Conservation (phyloP, 2,888 invertebrate genomes). For the Pristionchus arcanus region DNA sequence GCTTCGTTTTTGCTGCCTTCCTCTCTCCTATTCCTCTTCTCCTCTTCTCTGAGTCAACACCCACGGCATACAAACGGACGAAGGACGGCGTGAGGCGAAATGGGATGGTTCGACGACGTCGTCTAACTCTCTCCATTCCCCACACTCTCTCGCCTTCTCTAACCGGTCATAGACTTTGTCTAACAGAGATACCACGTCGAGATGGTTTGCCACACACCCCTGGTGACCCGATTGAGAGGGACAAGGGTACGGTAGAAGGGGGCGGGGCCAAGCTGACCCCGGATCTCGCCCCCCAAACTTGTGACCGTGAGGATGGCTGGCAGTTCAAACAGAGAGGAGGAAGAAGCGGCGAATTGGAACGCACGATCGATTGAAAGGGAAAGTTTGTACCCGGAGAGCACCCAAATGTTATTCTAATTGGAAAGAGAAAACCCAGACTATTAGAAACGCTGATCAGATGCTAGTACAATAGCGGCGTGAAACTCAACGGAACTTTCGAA, state of each 20-base stretch:
- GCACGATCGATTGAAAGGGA: not conserved
- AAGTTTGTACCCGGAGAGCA: not conserved
- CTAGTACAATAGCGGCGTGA: not conserved
- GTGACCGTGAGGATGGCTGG: conserved; percentile 22
- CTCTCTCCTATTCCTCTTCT: conserved; percentile 39
- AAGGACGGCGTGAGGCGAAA: not conserved
- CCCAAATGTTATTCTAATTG: not conserved
- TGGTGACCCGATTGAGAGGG: conserved; percentile 14
- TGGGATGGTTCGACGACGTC: not conserved
- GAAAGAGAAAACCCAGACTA: not conserved
- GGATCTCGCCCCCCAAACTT: not conserved
- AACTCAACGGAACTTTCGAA: not conserved
- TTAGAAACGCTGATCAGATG: not conserved
- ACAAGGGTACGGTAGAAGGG: not conserved
- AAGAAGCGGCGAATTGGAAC: conserved; percentile 6
- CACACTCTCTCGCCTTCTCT: not conserved
- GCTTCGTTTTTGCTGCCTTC: conserved; percentile 38
- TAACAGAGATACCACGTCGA: not conserved
- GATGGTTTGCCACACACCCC: conserved; percentile 6
- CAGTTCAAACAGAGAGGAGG: conserved; percentile 14
- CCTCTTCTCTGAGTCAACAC: conserved; percentile 23
- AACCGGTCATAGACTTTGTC: not conserved
- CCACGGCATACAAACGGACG: conserved; percentile 32
- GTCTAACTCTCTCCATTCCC: not conserved
- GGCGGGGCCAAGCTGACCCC: conserved; percentile 4